Evolutionary conservation across 2,888 invertebrate species (phyloP).

Genomic region (Polyploca ridens): DNA sequence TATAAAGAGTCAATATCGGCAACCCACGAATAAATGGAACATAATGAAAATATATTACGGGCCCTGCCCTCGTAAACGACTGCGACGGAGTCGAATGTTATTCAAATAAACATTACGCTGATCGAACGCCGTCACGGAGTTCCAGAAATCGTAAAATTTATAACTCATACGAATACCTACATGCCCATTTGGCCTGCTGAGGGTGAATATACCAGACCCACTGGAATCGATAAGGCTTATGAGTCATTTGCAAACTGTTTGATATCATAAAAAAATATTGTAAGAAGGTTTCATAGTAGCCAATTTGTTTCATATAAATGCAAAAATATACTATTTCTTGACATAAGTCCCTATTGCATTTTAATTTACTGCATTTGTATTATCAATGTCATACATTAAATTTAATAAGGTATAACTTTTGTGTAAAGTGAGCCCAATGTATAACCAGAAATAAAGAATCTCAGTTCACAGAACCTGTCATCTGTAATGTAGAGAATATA

Average conservation of each 20-base stretch:
- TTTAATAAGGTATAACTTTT: no score
- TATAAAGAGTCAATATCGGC: constrained; percentile 71
- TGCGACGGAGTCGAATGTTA: constrained; percentile 63
- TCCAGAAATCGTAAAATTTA: constrained; percentile 71
- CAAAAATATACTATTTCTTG: no score
- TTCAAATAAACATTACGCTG: constrained; percentile 74
- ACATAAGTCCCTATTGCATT: no score
- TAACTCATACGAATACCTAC: constrained; percentile 52
- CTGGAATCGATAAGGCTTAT: neutral
- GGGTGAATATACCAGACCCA: constrained; percentile 15
- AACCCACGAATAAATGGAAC: constrained; percentile 72
- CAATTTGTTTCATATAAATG: neutral
- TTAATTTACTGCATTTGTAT: no score
- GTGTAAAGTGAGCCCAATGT: no score
- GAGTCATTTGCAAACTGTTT: neutral
- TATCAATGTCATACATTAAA: no score
- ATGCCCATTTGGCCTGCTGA: constrained; percentile 30
- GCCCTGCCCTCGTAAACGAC: constrained; percentile 68
- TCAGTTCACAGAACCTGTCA: no score
- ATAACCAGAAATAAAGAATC: no score
- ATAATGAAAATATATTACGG: constrained; percentile 78
- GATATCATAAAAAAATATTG: neutral
- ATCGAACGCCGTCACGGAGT: constrained; percentile 65
- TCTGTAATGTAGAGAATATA: no score
- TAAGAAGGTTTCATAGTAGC: neutral